Evolutionary conservation across 2,113 vertebrate genomes (phyloP).

Genomic region (Globicephala melas): DNA sequence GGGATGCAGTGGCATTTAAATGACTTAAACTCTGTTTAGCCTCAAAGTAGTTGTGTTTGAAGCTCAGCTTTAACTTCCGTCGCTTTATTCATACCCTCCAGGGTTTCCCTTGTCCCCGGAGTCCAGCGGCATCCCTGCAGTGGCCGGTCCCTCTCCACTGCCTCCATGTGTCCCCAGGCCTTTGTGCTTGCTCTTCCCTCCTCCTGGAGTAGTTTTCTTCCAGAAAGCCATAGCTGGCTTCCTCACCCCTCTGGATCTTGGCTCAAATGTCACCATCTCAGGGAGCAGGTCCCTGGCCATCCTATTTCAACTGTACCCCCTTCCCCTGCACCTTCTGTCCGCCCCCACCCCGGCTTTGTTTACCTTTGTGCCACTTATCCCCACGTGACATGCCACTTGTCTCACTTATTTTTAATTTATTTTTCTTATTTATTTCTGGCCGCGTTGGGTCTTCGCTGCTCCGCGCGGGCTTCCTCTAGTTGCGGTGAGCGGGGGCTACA

Average conservation of each 20-base stretch:
- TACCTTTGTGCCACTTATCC: neutral
- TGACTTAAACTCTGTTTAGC: neutral
- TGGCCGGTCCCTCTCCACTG: fast-evolving
- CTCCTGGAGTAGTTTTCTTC: neutral
- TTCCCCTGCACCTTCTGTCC: neutral
- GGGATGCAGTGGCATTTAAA: neutral
- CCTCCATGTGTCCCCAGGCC: fast-evolving
- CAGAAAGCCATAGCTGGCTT: neutral
- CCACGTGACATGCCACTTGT: fast-evolving
- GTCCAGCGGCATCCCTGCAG: fast-evolving
- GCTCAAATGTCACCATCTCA: neutral
- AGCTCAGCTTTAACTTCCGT: neutral
- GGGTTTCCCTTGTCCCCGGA: neutral
- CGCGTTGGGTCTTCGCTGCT: fast-evolving
- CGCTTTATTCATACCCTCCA: too few relatives aligned
- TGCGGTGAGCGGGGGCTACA: too few relatives aligned
- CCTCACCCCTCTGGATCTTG: neutral
- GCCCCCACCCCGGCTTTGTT: fast-evolving
- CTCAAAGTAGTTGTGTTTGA: neutral
- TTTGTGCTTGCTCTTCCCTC: neutral
- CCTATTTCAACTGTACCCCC: too few relatives aligned
- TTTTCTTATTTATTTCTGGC: too few relatives aligned
- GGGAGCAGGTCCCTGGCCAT: neutral
- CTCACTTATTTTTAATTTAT: neutral
- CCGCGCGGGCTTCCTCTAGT: fast-evolving